Percentiles rank a stretch among this genome's conserved stretches.
These are phyloP conservation scores for Cygnus olor DNA, from an alignment of 2,797 vertebrate genomes.

Conservation along the genomic window DNA sequence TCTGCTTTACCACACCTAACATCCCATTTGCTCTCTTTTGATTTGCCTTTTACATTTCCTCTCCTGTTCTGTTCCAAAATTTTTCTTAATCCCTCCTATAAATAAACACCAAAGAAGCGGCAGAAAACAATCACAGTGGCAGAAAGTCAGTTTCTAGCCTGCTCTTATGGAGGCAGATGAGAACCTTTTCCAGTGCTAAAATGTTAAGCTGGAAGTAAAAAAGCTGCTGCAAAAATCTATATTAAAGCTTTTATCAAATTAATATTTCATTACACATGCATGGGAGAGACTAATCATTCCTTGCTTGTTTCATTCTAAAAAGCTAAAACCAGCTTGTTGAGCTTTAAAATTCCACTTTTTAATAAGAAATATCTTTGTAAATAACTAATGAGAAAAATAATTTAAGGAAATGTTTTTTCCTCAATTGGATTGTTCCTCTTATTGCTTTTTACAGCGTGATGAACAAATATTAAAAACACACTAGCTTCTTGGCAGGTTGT, in stretches of 20 bases:
- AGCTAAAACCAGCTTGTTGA: neutral
- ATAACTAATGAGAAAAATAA: slow-evolving; percentile 49
- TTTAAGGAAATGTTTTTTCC: slow-evolving; percentile 7
- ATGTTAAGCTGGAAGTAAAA: neutral
- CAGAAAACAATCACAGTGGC: neutral
- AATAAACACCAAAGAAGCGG: neutral
- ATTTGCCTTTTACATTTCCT: neutral
- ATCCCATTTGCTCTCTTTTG: neutral
- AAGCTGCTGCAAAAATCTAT: slow-evolving; percentile 24
- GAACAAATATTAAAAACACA: neutral
- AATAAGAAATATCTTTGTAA: neutral
- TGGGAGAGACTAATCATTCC: neutral
- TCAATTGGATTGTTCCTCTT: neutral
- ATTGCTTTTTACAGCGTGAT: neutral
- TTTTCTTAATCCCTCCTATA: neutral
- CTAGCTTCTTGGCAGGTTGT: neutral
- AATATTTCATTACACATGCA: slow-evolving; percentile 48
- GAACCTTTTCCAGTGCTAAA: neutral
- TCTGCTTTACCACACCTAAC: neutral
- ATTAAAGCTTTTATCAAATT: slow-evolving; percentile 64
- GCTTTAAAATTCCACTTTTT: neutral
- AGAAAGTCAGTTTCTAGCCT: neutral
- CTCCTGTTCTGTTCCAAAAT: neutral
- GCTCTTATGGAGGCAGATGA: neutral
- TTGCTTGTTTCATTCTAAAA: neutral